Conservation (phyloP, 2,113 vertebrate genomes). For the Nannospalax galili region DNA sequence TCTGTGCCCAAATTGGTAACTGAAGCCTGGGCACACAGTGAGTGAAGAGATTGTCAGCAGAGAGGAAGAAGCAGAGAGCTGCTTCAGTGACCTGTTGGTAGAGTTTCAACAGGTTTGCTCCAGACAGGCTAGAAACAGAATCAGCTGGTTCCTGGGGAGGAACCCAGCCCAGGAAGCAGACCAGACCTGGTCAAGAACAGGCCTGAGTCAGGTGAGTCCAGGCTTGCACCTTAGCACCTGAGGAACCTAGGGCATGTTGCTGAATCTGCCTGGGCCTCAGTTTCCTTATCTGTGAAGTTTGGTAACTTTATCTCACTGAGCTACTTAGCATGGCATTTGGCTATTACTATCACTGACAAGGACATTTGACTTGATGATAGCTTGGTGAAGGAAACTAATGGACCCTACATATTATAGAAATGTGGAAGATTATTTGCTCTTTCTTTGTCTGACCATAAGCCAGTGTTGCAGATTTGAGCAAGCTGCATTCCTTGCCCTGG, state of each 20-base stretch:
- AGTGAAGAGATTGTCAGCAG: not conserved
- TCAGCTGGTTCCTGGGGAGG: not conserved
- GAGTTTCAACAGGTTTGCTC: not conserved
- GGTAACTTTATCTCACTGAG: not conserved
- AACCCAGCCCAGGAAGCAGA: not conserved
- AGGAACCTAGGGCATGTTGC: not conserved
- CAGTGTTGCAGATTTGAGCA: not conserved
- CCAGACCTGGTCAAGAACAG: not conserved
- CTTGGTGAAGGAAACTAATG: not conserved
- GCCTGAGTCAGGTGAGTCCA: not conserved
- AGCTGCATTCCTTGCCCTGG: not conserved
- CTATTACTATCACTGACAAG: not conserved
- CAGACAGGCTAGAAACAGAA: accelerated
- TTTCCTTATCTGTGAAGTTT: not conserved
- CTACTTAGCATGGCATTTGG: not conserved
- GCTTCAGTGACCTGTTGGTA: not conserved
- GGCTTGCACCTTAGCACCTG: not conserved
- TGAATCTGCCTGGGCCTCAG: not conserved
- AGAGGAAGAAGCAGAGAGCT: not conserved
- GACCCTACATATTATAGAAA: not conserved
- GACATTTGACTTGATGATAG: not conserved
- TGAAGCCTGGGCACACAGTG: accelerated
- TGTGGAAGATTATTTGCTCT: not conserved
- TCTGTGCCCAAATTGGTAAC: too few species aligned
- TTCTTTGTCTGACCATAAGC: not conserved